These are phyloP conservation scores for Henricia sp. DNA, from an alignment of 53 echinoderm and acorn worm genomes.

Conservation along the genomic window DNA sequence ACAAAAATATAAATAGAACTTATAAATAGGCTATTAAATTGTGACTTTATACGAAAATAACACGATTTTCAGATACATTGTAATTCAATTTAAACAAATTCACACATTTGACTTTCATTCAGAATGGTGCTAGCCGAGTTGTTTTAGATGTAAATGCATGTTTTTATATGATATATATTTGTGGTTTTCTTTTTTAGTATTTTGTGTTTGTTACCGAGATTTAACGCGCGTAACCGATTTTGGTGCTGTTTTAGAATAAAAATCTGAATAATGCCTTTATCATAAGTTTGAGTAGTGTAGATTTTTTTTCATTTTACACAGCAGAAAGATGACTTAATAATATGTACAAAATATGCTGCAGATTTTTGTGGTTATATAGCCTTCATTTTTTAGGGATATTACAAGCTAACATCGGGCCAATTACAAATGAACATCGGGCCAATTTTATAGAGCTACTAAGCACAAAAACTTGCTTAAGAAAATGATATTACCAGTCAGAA, in stretches of 20 bases:
- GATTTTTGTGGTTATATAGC: too few species aligned
- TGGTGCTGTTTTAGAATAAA: constrained; percentile 52
- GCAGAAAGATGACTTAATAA: neutral
- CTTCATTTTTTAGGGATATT: too few species aligned
- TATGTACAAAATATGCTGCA: constrained; percentile 47
- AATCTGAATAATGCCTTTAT: too few species aligned
- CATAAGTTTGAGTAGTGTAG: constrained; percentile 6
- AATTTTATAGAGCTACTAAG: too few species aligned
- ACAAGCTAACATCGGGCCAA: too few species aligned
- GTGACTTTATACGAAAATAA: neutral
- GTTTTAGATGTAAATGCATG: constrained; percentile 57
- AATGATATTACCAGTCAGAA: too few species aligned
- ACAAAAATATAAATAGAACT: too few species aligned
- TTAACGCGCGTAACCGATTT: too few species aligned
- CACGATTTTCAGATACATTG: neutral
- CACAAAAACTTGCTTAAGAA: too few species aligned
- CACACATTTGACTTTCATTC: constrained; percentile 42
- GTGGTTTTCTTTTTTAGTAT: constrained; percentile 6
- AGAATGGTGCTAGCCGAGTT: constrained; percentile 51
- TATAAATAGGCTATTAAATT: neutral
- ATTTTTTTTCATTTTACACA: neutral
- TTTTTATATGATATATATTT: constrained; percentile 56
- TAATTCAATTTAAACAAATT: neutral
- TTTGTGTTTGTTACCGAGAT: too few species aligned
- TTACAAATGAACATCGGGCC: too few species aligned